Percentiles rank a stretch among this genome's conserved stretches.
Conservation (phyloP, 2,113 vertebrate genomes). For the Psettodes erumei region DNA sequence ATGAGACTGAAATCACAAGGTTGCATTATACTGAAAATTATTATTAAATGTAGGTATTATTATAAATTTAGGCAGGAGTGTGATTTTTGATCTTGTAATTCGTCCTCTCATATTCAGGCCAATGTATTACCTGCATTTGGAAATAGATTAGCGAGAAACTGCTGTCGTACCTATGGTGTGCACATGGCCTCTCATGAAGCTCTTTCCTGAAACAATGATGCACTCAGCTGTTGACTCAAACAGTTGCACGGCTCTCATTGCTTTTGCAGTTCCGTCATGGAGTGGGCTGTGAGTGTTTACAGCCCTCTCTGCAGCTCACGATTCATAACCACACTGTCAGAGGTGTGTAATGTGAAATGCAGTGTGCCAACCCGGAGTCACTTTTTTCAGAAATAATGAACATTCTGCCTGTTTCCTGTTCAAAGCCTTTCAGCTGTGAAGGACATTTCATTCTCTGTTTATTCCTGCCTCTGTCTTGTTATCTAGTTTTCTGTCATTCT, state of each 20-base stretch:
- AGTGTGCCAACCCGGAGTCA: constrained; percentile 20
- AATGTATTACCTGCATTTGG: neutral
- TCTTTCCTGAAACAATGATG: constrained; percentile 40
- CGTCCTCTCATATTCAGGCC: neutral
- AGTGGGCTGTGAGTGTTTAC: constrained; percentile 37
- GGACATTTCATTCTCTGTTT: constrained; percentile 35
- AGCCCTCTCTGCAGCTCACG: constrained; percentile 20
- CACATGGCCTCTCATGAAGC: constrained; percentile 21
- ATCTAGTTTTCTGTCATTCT: constrained; percentile 49
- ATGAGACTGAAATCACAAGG: no score
- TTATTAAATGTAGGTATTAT: no score
- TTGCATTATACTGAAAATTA: no score
- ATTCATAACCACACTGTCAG: constrained; percentile 29
- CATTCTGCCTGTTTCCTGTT: constrained; percentile 24
- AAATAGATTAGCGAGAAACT: constrained; percentile 5
- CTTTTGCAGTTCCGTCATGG: constrained; percentile 17
- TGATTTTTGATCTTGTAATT: neutral
- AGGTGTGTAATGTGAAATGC: constrained; percentile 34
- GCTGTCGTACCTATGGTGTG: neutral
- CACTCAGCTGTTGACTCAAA: constrained; percentile 19
- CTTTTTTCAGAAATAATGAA: constrained; percentile 41
- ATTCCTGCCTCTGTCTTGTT: constrained; percentile 46
- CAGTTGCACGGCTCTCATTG: constrained; percentile 17
- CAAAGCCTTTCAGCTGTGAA: constrained; percentile 17
- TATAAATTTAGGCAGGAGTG: no score